phyloP scores from a whole-genome alignment of 2,797 vertebrate genomes.

The Okamejei kenojei region DNA sequence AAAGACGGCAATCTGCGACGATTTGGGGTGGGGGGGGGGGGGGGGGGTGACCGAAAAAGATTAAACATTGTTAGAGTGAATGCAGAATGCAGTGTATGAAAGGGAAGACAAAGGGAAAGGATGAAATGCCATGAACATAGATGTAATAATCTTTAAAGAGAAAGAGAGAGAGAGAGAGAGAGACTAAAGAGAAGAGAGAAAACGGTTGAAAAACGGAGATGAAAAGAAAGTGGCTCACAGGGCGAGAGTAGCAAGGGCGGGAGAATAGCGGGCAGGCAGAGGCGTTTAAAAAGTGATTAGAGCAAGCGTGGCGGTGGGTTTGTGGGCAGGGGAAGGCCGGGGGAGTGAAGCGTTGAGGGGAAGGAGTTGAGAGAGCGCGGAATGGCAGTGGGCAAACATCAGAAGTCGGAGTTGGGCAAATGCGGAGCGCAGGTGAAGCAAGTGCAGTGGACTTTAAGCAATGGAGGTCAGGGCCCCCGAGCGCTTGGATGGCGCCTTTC shows the following conservation, averaged over 20 bases:
- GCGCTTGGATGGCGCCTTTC: background rate
- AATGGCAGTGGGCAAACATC: background rate
- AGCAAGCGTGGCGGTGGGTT: background rate
- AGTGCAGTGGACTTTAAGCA: background rate
- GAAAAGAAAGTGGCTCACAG: conserved; percentile 12
- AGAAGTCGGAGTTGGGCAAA: background rate
- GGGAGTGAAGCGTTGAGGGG: background rate
- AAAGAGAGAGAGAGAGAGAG: background rate
- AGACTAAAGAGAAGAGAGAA: background rate
- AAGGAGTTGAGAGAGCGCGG: background rate
- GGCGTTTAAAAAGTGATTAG: conserved; percentile 1
- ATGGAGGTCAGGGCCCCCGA: conserved; percentile 22
- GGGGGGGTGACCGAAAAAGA: background rate
- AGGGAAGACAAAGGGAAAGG: background rate
- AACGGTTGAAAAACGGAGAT: background rate
- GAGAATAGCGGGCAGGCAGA: background rate
- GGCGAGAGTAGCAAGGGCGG: background rate
- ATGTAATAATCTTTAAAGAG: background rate
- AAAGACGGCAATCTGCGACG: background rate
- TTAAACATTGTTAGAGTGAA: background rate
- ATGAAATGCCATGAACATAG: conserved; percentile 24
- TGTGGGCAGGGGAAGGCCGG: no score
- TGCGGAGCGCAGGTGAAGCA: conserved; percentile 20
- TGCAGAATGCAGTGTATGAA: background rate
- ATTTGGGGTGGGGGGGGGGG: background rate